Evolutionary conservation across 1,140 invertebrate species (phyloP), one percentile per base, ranked within the genome.

Genomic region (Rhagoletis zephyria): DNA sequence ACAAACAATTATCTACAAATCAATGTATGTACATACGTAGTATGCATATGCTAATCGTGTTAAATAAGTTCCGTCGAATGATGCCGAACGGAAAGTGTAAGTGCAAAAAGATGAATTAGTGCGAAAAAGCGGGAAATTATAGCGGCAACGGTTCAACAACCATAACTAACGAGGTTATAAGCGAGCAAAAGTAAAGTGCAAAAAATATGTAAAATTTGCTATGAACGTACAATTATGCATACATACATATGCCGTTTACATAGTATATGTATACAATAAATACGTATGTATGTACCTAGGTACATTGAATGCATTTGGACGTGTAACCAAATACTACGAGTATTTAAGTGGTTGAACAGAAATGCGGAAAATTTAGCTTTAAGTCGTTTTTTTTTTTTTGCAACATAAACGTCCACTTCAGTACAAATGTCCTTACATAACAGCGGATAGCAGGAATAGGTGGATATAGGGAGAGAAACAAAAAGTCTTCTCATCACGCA

Each of bases 81-180:
- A 48, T 1, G 14, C 3, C 67, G 67, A 74, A 74, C 42, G 67
- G 67, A 74, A 74, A 74, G 67, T 74, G 67, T 74, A 74, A 74
- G 67, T 74, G 67, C 14, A 42, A 16, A 74, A 74, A 48, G n/a
- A 40, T 63, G 61, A 63, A 63, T 63, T 63, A n/a, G 61, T 63
- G 61, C 16, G 61, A n/a, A 63, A 63, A 63, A 4, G 61, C 14
- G 3, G 6, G 67, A 74, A 74, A 74, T 74, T 74, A 48, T 16
- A 48, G 42, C 67, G 16, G 2, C 42, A 74, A 74, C 67, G 6
- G 67, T 74, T 74, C 67, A 74, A 74, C 40, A 74, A 74, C 67
- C 67, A 74, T 42, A 3, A 42, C 67, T 74, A 74, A 74, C 67
- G 67, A 74, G 42, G 14, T 74, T 74, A 74, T 5, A 48, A 74